Conservation (phyloP, 1,140 invertebrate genomes). For the Drosophila kepulauana region DNA sequence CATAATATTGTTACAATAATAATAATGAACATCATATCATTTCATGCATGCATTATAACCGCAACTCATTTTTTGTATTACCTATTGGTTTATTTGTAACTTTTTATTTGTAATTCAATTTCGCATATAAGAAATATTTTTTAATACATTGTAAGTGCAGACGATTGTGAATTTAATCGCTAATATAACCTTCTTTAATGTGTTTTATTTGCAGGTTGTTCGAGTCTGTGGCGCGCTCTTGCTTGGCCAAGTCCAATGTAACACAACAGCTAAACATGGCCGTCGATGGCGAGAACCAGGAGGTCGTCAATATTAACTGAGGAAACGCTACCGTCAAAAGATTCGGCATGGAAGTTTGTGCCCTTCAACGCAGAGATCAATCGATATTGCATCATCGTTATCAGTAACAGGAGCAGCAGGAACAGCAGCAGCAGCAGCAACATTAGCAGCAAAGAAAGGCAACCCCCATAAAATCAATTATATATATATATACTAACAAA, state of each 20-base stretch:
- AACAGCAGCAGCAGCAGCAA: constrained; percentile 13
- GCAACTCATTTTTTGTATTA: not conserved
- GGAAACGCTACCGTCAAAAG: constrained; percentile 57
- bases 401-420: constrained; percentile 6
- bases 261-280: constrained; percentile 78
- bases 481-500: constrained; percentile 56
- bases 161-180: not conserved
- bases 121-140: constrained; percentile 1
- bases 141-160: not conserved
- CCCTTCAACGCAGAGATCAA: constrained; percentile 44
- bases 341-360: constrained; percentile 60
- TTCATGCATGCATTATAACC: constrained; percentile 41
- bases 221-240: constrained; percentile 96
- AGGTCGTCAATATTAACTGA: constrained; percentile 77
- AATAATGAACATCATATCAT: constrained; percentile 23
- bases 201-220: constrained; percentile 89
- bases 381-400: constrained; percentile 21
- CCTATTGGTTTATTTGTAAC: not conserved
- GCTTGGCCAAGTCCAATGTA: constrained; percentile 91
- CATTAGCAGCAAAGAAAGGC: constrained; percentile 37
- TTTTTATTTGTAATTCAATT: not conserved
- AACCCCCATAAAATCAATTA: constrained; percentile 53
- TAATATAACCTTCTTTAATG: not conserved
- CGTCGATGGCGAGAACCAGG: constrained; percentile 73
- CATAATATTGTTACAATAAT: constrained; percentile 14